Evolutionary conservation across 2,113 vertebrate species (phyloP).

Genomic region (Gambusia holbrooki): DNA sequence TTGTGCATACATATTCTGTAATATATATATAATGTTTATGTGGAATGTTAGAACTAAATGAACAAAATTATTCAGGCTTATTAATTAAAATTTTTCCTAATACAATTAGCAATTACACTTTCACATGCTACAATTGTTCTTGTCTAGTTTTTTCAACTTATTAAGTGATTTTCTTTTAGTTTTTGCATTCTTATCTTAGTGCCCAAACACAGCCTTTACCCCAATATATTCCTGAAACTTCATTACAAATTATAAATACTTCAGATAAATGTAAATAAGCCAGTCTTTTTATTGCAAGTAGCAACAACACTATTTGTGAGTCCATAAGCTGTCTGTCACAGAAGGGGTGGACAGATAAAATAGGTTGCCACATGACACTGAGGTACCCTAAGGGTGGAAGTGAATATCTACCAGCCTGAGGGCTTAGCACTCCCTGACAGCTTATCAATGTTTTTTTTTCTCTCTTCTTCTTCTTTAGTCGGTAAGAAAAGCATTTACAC

Average conservation of each 20-base stretch:
- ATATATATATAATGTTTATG: background rate
- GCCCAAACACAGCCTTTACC: background rate
- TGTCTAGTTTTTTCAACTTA: no score
- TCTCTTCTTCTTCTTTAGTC: slow-evolving; percentile 25
- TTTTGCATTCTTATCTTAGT: background rate
- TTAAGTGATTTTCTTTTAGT: background rate
- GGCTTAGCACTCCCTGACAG: slow-evolving; percentile 50
- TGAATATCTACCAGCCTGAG: slow-evolving; percentile 55
- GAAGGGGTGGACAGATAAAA: slow-evolving; percentile 20
- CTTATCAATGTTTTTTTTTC: slow-evolving; percentile 28
- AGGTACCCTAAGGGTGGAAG: slow-evolving; percentile 38
- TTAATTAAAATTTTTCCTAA: no score
- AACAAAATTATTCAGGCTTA: no score
- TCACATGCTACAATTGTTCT: no score
- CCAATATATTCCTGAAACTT: background rate
- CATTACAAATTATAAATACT: background rate
- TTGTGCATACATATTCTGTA: no score
- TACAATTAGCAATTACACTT: background rate
- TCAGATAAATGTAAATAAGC: background rate
- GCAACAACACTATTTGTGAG: slow-evolving; percentile 37
- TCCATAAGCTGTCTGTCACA: background rate
- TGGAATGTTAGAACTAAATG: no score
- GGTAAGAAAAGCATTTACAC: slow-evolving; percentile 45
- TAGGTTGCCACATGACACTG: slow-evolving; percentile 34
- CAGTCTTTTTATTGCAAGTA: background rate